Evolutionary conservation across 2,888 invertebrate genomes (phyloP), one percentile per base, ranked within the genome.

Genomic region (Ganaspis brasiliensis): DNA sequence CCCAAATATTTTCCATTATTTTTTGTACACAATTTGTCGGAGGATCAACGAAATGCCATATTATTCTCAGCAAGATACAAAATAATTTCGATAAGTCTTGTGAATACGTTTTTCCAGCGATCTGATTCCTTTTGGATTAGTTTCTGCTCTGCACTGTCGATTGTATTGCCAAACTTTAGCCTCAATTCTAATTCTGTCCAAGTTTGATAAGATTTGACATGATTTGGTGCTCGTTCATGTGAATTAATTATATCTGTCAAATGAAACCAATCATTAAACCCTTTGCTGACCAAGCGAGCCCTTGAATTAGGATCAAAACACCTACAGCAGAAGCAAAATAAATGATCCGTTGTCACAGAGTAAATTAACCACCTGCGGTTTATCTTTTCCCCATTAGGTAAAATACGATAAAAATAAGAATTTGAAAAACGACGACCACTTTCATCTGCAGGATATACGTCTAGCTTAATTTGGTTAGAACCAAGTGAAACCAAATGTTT

Each of bases 1-100:
- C 84, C 85, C 73, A 88, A 85, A 72, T 87, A 88, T 80, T 88
- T 88, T 78, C 85, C 87, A 80, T 87, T 87, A 81, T 87, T 83
- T 67, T 67, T 19, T 16, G 40, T 40, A 16, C 37, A 16, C 31
- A 31, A 31, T 31, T 31, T 31, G 31, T 31, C 31, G 31, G 31
- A 31, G 6, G 61, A 61, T 26, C 55, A 24, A 31, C 55, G 49
- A 55, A 55, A 72, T 14, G 55, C 72, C 55, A 55, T 14, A 55
- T 72, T 72, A 26, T 72, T 52, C 16, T 72, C 72, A 31, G 72
- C 72, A 24, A 72, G 24, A 55, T 72, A 72, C 24, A 72, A 26
- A 19, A 55, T 55, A 21, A 72, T 14, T 19, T 55, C 24, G n/a
- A 72, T 72, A 12, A 72, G 31, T 24, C 72, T 49, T 55, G n/a